phyloP scores from a whole-genome alignment of 2,888 invertebrate species.

The Gnatocerus cornutus region DNA sequence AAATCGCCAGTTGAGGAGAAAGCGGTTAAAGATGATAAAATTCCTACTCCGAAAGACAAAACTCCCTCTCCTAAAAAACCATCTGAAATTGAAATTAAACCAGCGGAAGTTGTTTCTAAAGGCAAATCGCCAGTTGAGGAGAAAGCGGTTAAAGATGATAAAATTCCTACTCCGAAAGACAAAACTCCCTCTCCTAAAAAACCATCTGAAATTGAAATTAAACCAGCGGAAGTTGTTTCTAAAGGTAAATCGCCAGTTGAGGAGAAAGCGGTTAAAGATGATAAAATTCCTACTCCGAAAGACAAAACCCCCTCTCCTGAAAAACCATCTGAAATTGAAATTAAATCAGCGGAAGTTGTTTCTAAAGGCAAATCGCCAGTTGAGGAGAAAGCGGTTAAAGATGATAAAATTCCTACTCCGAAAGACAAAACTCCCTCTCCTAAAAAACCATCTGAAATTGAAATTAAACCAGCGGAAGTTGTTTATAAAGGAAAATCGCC shows the following conservation, averaged over 20 bases:
- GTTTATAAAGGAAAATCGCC: background rate
- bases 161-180: constrained; percentile 26
- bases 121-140: constrained; percentile 4
- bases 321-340: constrained; percentile 1
- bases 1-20: background rate
- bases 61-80: constrained; percentile 30
- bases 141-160: constrained; percentile 6
- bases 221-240: background rate
- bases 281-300: constrained; percentile 18
- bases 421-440: constrained; percentile 4
- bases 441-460: constrained; percentile 12
- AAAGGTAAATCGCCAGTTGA: constrained; percentile 31
- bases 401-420: background rate
- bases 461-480: background rate
- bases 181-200: constrained; percentile 8
- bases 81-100: constrained; percentile 3
- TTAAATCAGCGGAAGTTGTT: background rate
- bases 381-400: background rate
- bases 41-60: constrained; percentile 9
- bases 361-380: constrained; percentile 8
- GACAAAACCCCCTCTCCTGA: constrained; percentile 25
- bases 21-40: background rate
- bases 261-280: constrained; percentile 18
- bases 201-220: constrained; percentile 9
- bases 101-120: background rate